Percentiles rank a stretch among this genome's conserved stretches.
These are phyloP conservation scores for Myathropa florea DNA, from an alignment of 2,888 invertebrate genomes.

Conservation along the genomic window DNA sequence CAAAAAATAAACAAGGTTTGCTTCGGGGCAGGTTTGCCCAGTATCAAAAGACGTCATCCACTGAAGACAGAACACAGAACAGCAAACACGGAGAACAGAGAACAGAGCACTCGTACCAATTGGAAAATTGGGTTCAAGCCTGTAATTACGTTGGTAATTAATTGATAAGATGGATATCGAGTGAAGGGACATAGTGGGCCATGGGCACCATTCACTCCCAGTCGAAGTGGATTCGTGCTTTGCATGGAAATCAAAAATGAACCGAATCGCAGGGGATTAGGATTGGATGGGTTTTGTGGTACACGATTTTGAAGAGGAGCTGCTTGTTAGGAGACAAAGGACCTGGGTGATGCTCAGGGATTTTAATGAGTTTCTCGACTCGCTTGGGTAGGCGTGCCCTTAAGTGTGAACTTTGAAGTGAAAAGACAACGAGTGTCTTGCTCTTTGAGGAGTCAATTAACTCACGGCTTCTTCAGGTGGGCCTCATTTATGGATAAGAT, in stretches of 20 bases:
- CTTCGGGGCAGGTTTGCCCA: background rate
- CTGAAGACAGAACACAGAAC: background rate
- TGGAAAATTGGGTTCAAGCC: constrained; percentile 43
- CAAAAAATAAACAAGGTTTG: background rate
- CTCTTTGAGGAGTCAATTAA: background rate
- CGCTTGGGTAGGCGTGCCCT: background rate
- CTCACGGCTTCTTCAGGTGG: background rate
- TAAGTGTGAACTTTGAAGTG: background rate
- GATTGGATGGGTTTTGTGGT: background rate
- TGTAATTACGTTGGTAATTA: constrained; percentile 47
- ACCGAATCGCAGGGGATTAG: background rate
- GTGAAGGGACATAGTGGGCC: background rate
- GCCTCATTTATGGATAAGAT: background rate
- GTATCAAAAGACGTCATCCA: background rate
- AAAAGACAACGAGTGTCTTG: background rate
- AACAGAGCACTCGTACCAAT: constrained; percentile 29
- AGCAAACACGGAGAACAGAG: too few relatives aligned
- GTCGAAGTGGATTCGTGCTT: background rate
- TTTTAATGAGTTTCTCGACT: background rate
- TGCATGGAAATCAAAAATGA: too few relatives aligned
- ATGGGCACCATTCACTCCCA: background rate
- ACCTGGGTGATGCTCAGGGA: background rate
- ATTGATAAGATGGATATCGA: constrained; percentile 36
- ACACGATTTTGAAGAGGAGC: background rate
- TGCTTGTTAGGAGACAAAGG: background rate